Evolutionary conservation across 1,140 invertebrate species (phyloP), one percentile per base, ranked within the genome.

Genomic region (Cataglyphis hispanica): DNA sequence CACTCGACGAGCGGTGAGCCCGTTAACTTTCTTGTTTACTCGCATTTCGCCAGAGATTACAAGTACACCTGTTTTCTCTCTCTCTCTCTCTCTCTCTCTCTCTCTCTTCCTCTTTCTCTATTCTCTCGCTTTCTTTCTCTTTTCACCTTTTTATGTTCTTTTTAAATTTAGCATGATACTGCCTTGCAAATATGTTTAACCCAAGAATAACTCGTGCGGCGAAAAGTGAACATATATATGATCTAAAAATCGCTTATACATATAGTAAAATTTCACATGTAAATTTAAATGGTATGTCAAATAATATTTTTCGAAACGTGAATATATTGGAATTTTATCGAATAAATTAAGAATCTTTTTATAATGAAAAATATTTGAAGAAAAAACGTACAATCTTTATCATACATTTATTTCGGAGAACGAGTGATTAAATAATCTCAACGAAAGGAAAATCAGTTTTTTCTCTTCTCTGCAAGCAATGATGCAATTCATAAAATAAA

Each of bases 11-110:
- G 92, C 93, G 92, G 93, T 93, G 92, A 93, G 93, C 91, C 92
- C 91, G 69, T 91, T 89, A 92, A 93, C 92, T 93, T 93, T 93
- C 92, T 91, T 93, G 93, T 93, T 93, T 93, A 93, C 92, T 91
- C 91, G 91, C 91, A 91, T 92, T 92, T 92, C 90, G 87, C 91
- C 89, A 91, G 90, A 93, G 92, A 93, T 93, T 93, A 93, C 92
- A 87, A 87, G 88, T 93, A 91, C 92, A 93, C 93, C 93, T 93
- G 92, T 93, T 93, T 90, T 92, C 92, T 92, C 90, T 89, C 75
- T 90, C 76, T 34, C 53, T 85, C 25, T 72, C 37, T 63, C 43
- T 27, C 16, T 50, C 40, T 46, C 66, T 61, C 19, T 60, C 66
- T 72, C 53, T 60, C 16, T 40, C 25, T 40, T n/a, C n/a, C 34